Conservation (phyloP, 2,797 vertebrate species). For the Nasua narica region DNA sequence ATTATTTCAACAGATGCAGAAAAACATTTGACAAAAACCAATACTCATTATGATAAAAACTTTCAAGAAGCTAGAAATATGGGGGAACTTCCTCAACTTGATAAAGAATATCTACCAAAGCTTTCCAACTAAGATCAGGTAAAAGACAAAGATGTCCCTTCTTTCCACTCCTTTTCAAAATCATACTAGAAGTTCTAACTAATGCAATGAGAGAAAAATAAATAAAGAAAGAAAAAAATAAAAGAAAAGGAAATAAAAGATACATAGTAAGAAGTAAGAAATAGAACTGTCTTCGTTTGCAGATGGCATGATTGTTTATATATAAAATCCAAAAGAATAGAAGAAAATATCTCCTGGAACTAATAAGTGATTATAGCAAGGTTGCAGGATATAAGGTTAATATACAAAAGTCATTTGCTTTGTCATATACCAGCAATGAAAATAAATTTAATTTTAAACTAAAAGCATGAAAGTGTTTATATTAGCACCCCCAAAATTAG, state of each 20-base stretch:
- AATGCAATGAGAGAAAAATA: background rate
- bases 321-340: background rate
- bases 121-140: background rate
- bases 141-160: background rate
- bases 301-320: background rate
- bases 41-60: background rate
- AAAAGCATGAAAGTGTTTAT: background rate
- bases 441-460: background rate
- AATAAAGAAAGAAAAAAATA: background rate
- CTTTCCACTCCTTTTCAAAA: background rate
- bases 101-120: background rate
- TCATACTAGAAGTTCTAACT: background rate
- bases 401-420: background rate
- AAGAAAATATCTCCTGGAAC: background rate
- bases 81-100: background rate
- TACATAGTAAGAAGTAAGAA: background rate
- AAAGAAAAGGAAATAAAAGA: background rate
- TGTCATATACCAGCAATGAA: background rate
- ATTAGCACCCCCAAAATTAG: background rate
- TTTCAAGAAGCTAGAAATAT: background rate
- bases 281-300: background rate
- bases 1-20: background rate
- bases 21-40: background rate
- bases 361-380: background rate
- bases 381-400: background rate